Base-by-base conservation (phyloP, 2,113 vertebrate genomes). In the Barbus barbus region DNA sequence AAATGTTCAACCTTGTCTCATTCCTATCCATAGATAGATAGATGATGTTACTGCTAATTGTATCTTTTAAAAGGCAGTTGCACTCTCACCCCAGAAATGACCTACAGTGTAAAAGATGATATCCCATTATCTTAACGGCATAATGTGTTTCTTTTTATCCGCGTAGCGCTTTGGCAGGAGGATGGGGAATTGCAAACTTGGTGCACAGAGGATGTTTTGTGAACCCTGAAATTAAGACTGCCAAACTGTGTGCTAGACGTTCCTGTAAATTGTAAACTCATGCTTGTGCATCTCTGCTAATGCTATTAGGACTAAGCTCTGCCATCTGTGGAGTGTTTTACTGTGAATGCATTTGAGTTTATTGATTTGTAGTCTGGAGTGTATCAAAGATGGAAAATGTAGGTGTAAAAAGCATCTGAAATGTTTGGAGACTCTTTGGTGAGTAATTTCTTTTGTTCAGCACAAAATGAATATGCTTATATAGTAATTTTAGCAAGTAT, bases 61-160 rank as follows among this genome's bases (percentile, higher is more conserved):
- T 63, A 60, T 83, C 18, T 78, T 38, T 53, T 33, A 65, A 26
- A 56, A 61, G 31, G 18, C 41, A 38, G 48, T 58, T 38, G 20
- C 26, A 46, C 24, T 60, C 18, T 31, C 65, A 20, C 41, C 56
- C 76, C 56, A 76, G 48, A 81, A 84, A 86, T 83, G 36, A 86
- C 56, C 72, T n/a, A 74, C 22, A 80, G 48, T 69, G n/a, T 41
- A 81, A 73, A 78, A 81, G 53, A 60, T 53, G 76, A 77, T 72
- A 81, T 81, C 36, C 26, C 46, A 81, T 84, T 84, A 84, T 82
- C 77, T 53, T 76, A 79, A 16, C 82, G 48, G 76, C 56, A 67
- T 83, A 83, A 83, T 81, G 22, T 60, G 58, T 72, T 72, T 72
- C 58, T 61, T 28, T 82, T 51, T 28, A 26, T 56, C 69, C 51